Evolutionary conservation across 1,140 invertebrate genomes (phyloP).

Genomic region (Thalassaphorura encarpata): DNA sequence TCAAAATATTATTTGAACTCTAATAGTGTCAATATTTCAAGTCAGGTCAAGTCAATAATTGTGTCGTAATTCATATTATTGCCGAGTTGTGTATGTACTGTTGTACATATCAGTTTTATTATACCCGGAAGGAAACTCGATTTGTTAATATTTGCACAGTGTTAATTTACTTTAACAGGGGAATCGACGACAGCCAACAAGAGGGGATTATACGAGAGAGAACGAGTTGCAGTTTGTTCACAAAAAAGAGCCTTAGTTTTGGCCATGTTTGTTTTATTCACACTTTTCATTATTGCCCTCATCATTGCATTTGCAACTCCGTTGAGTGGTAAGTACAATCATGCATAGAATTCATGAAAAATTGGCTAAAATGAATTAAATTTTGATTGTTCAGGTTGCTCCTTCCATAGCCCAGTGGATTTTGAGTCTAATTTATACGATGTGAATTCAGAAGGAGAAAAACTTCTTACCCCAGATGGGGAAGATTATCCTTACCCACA

Average conservation of each 20-base stretch:
- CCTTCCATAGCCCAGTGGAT: conserved; percentile 38
- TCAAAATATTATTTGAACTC: conserved; percentile 4
- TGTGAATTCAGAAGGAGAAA: conserved; percentile 19
- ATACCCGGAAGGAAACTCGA: conserved; percentile 16
- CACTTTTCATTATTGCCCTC: conserved; percentile 68
- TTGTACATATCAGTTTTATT: too few relatives aligned
- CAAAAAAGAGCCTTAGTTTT: conserved; percentile 71
- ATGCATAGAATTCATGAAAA: not conserved
- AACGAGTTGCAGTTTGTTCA: conserved; percentile 73
- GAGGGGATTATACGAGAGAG: conserved; percentile 60
- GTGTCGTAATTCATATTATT: too few relatives aligned
- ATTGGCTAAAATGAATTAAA: too few relatives aligned
- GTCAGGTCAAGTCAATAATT: not conserved
- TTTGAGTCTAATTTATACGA: conserved; percentile 18
- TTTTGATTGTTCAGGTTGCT: conserved; percentile 50
- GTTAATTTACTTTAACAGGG: too few relatives aligned
- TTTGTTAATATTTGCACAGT: conserved; percentile 22
- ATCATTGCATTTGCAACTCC: conserved; percentile 82
- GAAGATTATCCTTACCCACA: conserved; percentile 82
- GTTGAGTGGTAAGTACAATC: conserved; percentile 34
- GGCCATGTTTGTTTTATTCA: conserved; percentile 60
- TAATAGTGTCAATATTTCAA: not conserved
- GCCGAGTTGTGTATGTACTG: too few relatives aligned
- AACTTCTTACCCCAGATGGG: conserved; percentile 55
- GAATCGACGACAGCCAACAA: conserved; percentile 56